phyloP scores from a whole-genome alignment of 2,797 vertebrate species.

The Morelia viridis region DNA sequence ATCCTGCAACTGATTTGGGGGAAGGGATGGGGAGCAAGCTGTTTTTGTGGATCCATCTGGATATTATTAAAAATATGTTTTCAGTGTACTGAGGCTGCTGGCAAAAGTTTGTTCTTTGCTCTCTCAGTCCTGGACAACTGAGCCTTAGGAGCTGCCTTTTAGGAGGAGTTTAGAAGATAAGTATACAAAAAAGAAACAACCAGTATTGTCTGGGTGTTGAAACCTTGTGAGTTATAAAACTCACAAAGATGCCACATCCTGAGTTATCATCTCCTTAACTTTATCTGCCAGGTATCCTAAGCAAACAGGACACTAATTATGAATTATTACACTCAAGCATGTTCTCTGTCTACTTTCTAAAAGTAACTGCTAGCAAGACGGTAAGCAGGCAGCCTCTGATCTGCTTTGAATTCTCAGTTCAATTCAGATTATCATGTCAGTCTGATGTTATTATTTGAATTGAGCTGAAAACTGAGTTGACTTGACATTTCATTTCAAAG shows the following conservation, averaged over 20 bases:
- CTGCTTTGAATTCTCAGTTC: not conserved
- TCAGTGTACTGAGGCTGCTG: constrained; percentile 66
- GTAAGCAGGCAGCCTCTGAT: not conserved
- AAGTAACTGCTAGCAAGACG: not conserved
- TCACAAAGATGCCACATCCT: constrained; percentile 37
- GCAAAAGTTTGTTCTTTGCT: constrained; percentile 67
- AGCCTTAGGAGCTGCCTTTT: constrained; percentile 52
- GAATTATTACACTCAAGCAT: not conserved
- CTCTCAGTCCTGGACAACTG: constrained; percentile 65
- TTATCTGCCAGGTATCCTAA: not conserved
- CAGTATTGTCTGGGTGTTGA: constrained; percentile 64
- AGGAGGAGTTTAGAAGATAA: constrained; percentile 62
- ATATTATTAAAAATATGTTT: constrained; percentile 71
- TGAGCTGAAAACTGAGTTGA: not conserved
- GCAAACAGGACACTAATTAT: not conserved
- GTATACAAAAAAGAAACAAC: constrained; percentile 59
- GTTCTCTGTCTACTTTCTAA: not conserved
- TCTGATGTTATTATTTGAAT: not conserved
- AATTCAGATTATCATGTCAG: not conserved
- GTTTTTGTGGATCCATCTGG: constrained; percentile 74
- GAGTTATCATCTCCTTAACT: constrained; percentile 33
- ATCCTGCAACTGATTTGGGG: constrained; percentile 65
- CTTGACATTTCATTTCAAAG: not conserved
- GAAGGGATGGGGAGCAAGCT: constrained; percentile 54
- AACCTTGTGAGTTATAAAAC: constrained; percentile 47